phyloP scores from a whole-genome alignment of 2,797 vertebrate species.

The Xerus rutilus region DNA sequence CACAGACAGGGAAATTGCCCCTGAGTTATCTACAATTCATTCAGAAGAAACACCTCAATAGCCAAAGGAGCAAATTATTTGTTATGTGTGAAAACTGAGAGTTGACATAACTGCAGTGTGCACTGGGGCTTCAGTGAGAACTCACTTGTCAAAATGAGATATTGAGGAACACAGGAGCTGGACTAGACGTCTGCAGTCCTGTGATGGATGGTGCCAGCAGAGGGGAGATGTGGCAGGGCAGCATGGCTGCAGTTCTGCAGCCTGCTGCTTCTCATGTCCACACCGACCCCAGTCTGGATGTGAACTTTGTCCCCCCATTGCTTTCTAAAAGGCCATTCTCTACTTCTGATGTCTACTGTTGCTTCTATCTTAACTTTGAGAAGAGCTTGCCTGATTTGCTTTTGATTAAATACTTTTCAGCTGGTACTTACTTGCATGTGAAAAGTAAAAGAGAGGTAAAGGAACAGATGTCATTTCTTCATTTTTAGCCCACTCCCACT shows the following conservation, averaged over 20 bases:
- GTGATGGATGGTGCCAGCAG: not conserved
- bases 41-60: not conserved
- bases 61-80: not conserved
- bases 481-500: not conserved
- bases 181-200: accelerated
- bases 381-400: not conserved
- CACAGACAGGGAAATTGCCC: not conserved
- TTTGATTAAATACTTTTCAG: not conserved
- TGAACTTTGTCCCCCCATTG: not conserved
- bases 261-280: no score
- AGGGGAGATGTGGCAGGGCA: no score
- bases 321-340: not conserved
- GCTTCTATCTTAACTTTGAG: not conserved
- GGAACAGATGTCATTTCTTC: not conserved
- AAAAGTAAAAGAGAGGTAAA: not conserved
- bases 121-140: not conserved
- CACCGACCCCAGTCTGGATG: not conserved
- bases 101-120: not conserved
- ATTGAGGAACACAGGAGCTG: not conserved
- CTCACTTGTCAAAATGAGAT: not conserved
- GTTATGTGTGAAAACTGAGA: not conserved
- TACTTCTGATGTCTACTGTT: not conserved
- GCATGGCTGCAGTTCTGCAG: no score
- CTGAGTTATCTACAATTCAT: not conserved
- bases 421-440: not conserved